These are phyloP conservation scores for Melanotaenia maccullochi DNA, from an alignment of 2,797 vertebrate genomes.

Conservation along the genomic window DNA sequence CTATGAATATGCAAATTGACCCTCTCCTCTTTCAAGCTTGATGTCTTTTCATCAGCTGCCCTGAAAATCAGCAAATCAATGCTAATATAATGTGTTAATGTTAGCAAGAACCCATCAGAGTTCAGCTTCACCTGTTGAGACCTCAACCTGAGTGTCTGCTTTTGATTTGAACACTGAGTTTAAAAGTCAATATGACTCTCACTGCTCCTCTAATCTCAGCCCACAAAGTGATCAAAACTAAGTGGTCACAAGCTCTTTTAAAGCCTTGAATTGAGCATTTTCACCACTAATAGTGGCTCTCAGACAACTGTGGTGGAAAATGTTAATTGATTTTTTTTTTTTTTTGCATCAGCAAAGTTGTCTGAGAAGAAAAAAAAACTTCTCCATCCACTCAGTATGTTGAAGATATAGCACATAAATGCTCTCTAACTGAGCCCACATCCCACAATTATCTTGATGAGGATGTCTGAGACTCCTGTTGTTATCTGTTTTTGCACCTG, in stretches of 20 bases:
- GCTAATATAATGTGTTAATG: conserved; percentile 1
- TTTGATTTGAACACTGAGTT: conserved; percentile 22
- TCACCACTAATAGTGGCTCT: conserved; percentile 3
- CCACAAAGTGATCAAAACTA: conserved; percentile 22
- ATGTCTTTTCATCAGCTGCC: conserved; percentile 2
- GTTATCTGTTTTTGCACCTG: conserved; percentile 51
- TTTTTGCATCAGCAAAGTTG: not conserved
- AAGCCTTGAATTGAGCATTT: conserved; percentile 14
- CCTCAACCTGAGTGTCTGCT: conserved; percentile 11
- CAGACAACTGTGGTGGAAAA: not conserved
- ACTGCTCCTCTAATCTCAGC: conserved; percentile 15
- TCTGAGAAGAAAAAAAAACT: conserved; percentile 17
- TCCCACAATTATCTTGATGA: conserved; percentile 37
- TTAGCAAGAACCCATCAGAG: not conserved
- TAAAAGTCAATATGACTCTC: conserved; percentile 25
- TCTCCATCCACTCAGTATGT: not conserved
- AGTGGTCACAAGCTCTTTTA: conserved; percentile 14
- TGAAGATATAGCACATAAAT: not conserved
- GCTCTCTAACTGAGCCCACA: conserved; percentile 24
- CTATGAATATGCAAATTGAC: conserved; percentile 11
- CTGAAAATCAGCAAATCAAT: conserved; percentile 6
- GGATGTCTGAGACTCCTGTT: conserved; percentile 36
- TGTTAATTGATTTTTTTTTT: conserved; percentile 21
- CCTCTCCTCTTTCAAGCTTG: not conserved
- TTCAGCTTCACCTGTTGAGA: conserved; percentile 12